These are phyloP conservation scores for Sapajus apella DNA, from an alignment of 2,113 vertebrate species.

Conservation along the genomic window DNA sequence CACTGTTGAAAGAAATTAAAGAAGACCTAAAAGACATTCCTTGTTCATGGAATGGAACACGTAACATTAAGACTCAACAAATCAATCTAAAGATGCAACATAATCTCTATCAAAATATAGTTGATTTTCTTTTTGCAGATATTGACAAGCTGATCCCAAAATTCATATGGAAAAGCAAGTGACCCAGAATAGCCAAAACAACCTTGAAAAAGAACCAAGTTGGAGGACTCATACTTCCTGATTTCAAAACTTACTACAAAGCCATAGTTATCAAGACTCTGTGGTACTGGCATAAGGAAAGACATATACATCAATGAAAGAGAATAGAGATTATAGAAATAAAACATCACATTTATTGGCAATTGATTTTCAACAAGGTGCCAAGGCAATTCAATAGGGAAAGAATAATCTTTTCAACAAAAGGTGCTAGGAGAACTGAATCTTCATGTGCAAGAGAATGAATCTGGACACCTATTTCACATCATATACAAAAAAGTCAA, in stretches of 20 bases:
- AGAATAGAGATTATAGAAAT: not conserved
- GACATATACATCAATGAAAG: not conserved
- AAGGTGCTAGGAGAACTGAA: not conserved
- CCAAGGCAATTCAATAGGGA: not conserved
- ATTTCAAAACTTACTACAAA: slow-evolving; percentile 31
- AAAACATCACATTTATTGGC: not conserved
- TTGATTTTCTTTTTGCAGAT: not conserved
- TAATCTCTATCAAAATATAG: not conserved
- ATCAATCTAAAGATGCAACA: not conserved
- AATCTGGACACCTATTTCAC: not conserved
- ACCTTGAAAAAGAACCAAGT: not conserved
- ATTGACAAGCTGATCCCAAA: not conserved
- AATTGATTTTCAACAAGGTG: not conserved
- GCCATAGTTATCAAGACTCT: not conserved
- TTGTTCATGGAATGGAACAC: not conserved
- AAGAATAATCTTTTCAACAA: slow-evolving; percentile 11
- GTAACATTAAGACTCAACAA: not conserved
- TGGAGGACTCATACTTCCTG: not conserved
- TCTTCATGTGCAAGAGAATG: not conserved
- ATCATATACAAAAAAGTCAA: not conserved
- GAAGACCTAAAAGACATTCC: not conserved
- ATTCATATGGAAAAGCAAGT: not conserved
- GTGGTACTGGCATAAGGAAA: not conserved
- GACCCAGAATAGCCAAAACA: not conserved
- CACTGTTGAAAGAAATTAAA: slow-evolving; percentile 14